Evolutionary conservation across 2,113 vertebrate genomes (phyloP).

Genomic region (Phaethon lepturus): DNA sequence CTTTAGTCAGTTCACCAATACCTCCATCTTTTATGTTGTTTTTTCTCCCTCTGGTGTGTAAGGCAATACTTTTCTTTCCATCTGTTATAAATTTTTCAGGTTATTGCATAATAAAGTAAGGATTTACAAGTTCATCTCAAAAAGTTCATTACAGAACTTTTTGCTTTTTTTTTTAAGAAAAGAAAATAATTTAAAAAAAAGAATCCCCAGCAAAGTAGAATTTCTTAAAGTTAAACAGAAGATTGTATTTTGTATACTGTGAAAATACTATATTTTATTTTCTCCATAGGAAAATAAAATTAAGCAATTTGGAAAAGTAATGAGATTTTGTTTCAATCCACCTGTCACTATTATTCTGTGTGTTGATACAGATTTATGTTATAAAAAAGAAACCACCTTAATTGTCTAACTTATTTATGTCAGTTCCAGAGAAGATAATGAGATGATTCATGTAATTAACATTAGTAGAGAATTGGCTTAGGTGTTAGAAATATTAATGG

Average conservation of each 20-base stretch:
- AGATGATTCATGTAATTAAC: slow-evolving; percentile 18
- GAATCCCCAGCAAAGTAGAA: rapidly evolving
- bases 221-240: background rate
- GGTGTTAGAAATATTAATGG: background rate
- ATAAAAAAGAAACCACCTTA: background rate
- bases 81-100: slow-evolving; percentile 1
- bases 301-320: background rate
- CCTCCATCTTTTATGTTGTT: background rate
- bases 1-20: background rate
- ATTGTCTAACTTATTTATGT: background rate
- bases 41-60: background rate
- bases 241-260: background rate
- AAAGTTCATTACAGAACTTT: background rate
- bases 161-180: too few species aligned
- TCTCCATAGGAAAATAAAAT: background rate
- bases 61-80: background rate
- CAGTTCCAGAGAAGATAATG: slow-evolving; percentile 2
- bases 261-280: background rate
- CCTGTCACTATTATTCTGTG: background rate
- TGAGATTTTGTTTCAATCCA: background rate
- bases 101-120: background rate
- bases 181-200: background rate
- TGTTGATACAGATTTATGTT: background rate
- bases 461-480: background rate
- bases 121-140: background rate